A percentile compares a stretch with the other conserved stretches of the same genome.
These are phyloP conservation scores for Egretta garzetta DNA, from an alignment of 2,113 vertebrate species.

Conservation along the genomic window DNA sequence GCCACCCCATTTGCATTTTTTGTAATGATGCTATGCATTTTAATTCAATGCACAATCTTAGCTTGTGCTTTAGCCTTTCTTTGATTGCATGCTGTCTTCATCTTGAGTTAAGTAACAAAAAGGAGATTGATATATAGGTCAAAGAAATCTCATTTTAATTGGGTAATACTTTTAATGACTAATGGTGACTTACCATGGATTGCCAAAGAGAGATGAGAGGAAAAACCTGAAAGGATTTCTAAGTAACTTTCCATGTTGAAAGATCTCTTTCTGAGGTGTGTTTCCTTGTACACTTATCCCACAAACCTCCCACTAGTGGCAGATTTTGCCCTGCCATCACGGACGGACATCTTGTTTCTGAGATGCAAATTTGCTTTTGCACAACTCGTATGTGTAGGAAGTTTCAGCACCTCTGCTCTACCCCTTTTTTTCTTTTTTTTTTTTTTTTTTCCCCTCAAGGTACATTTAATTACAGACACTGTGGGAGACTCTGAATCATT, in stretches of 20 bases:
- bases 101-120: neutral
- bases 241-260: neutral
- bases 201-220: neutral
- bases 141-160: neutral
- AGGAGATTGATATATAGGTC: neutral
- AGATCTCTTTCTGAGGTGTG: neutral
- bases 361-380: neutral
- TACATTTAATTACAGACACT: neutral
- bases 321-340: neutral
- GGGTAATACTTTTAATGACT: neutral
- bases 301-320: neutral
- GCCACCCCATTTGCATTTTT: neutral
- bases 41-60: neutral
- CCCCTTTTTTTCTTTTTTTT: neutral
- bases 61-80: neutral
- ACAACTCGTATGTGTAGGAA: neutral
- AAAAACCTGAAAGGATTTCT: neutral
- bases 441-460: neutral
- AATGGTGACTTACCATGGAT: neutral
- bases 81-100: neutral
- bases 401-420: neutral
- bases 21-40: neutral
- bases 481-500: neutral
- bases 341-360: accelerated
- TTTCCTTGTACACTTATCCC: neutral